Conservation (phyloP, 2,888 invertebrate genomes). For the Trichopria drosophilae region DNA sequence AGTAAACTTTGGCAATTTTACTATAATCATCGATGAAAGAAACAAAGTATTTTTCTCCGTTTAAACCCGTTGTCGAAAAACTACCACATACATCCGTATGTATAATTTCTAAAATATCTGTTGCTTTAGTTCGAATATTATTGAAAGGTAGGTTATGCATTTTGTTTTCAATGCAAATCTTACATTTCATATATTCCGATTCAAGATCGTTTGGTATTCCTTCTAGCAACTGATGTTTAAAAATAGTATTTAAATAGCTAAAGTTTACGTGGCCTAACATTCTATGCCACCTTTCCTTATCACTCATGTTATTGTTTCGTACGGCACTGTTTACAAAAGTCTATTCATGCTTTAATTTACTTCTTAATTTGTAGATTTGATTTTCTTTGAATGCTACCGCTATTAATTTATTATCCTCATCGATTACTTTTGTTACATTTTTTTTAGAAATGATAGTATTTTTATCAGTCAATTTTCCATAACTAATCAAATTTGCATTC, state of each 20-base stretch:
- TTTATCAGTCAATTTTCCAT: constrained; percentile 5
- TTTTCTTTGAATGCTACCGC: constrained; percentile 5
- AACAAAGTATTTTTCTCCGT: constrained; percentile 37
- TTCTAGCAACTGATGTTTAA: background rate
- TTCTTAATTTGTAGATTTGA: background rate
- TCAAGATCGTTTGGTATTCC: too few species aligned
- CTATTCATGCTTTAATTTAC: constrained; percentile 2
- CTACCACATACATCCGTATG: too few species aligned
- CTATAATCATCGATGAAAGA: constrained; percentile 38
- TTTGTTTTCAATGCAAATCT: constrained; percentile 34
- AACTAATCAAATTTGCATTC: constrained; percentile 12
- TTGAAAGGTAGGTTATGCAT: constrained; percentile 34
- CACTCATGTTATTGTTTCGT: background rate
- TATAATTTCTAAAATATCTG: constrained; percentile 31
- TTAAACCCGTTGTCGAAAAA: too few species aligned
- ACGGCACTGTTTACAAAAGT: too few species aligned
- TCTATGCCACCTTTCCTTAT: background rate
- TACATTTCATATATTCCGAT: too few species aligned
- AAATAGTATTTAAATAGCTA: background rate
- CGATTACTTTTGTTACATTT: constrained; percentile 1
- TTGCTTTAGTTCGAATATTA: constrained; percentile 34
- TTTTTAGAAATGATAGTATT: constrained; percentile 9
- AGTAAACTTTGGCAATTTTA: constrained; percentile 31
- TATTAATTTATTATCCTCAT: constrained; percentile 4
- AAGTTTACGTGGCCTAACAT: background rate